Evolutionary conservation across 2,797 vertebrate genomes (phyloP), one percentile per base, ranked within the genome.

Genomic region (Pantherophis alleghaniensis): DNA sequence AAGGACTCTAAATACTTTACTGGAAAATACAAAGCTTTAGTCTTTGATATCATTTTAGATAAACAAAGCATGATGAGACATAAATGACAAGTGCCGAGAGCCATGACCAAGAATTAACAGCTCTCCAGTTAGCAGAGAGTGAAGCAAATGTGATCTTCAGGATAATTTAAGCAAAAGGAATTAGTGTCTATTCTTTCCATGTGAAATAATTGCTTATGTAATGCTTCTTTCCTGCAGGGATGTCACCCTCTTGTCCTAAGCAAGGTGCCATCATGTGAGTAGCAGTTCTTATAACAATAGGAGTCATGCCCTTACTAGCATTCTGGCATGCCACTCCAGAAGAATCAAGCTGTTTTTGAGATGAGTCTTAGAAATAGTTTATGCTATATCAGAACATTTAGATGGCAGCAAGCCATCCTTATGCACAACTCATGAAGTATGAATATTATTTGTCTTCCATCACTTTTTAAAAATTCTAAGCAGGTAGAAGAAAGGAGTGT

Each of bases 201-300:
- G 90, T 91, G 90, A 88, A 93, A 91, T 79, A 93, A 93, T 93
- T 86, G 93, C 93, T 93, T 93, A 93, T 91, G 93, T 91, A 93
- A 93, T 32, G 16, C 87, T 63, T 86, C 47, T 42, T 91, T 88
- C 87, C 69, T n/a, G 47, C 56, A n/a, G 69, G 28, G 86, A 53
- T 37, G 60, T 66, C 59, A 47, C 69, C 87, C 93, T 55, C 18
- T 91, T 89, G 90, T 93, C 93, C 90, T 86, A 37, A 93, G 69
- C 90, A 91, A 89, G 69, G 51, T 91, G 90, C 93, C 87, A 89
- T 91, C 90, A 86, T 91, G 69, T 86, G 93, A 93, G 32, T 86
- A 91, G 93, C 87, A 93, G 90, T 91, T 89, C 69, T 91, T 53
- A 57, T 93, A 93, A 93, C 69, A 91, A 32, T 13, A 55, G 59